Conservation (phyloP, 2,113 vertebrate species). For the Progne subis region DNA sequence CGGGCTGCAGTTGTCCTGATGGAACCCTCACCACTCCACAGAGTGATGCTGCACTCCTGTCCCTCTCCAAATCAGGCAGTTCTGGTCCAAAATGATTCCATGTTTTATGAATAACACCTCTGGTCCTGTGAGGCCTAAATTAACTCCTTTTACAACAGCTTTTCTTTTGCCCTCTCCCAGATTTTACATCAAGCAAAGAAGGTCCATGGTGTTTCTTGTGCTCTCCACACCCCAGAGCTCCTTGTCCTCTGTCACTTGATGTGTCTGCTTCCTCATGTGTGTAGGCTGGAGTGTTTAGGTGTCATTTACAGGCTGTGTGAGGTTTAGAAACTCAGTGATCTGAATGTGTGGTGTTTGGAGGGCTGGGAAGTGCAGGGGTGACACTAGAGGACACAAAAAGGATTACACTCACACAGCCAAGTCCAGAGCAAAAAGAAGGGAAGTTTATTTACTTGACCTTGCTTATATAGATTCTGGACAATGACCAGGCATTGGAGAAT, state of each 20-base stretch:
- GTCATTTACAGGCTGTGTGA: neutral
- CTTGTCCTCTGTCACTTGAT: neutral
- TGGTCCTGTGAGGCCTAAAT: neutral
- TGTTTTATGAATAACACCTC: neutral
- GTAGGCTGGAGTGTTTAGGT: neutral
- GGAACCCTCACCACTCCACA: accelerated
- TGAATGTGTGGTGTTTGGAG: neutral
- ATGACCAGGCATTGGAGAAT: no score
- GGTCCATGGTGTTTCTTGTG: neutral
- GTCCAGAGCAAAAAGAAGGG: no score
- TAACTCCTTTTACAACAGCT: neutral
- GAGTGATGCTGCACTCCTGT: neutral
- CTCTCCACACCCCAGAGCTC: neutral
- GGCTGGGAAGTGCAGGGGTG: neutral
- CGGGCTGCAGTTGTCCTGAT: neutral
- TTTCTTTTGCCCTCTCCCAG: neutral
- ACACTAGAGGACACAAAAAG: no score
- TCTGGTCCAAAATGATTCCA: neutral
- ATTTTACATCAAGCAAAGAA: neutral
- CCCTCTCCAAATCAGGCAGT: neutral
- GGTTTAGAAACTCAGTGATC: neutral
- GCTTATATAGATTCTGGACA: no score
- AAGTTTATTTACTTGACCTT: no score
- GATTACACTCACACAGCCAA: no score
- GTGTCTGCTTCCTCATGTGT: accelerated